Evolutionary conservation across 2,797 vertebrate genomes (phyloP).

Genomic region (Halcyon chelicuti): DNA sequence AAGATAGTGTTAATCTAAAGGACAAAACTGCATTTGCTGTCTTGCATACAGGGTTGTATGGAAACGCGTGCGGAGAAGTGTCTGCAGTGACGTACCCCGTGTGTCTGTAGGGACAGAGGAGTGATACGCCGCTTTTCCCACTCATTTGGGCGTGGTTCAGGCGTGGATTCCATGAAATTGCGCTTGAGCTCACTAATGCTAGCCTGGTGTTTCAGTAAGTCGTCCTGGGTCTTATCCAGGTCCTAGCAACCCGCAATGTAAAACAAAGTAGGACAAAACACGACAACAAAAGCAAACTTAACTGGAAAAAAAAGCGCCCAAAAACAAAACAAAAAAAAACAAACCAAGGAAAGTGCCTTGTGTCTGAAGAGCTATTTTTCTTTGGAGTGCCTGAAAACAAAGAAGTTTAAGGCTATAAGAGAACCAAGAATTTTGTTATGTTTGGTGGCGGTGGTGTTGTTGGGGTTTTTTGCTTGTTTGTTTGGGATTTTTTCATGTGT

Average conservation of each 20-base stretch:
- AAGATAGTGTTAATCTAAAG: neutral
- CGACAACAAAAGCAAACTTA: conserved; percentile 77
- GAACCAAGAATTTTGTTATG: neutral
- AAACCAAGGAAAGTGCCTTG: conserved; percentile 82
- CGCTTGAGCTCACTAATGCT: conserved; percentile 99
- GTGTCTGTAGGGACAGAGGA: conserved; percentile 88
- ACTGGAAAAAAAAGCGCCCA: neutral
- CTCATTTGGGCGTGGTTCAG: conserved; percentile 94
- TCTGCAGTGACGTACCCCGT: conserved; percentile 91
- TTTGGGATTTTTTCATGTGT: no score
- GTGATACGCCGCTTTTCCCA: conserved; percentile 98
- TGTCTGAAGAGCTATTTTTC: conserved; percentile 63
- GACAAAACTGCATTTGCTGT: conserved; percentile 4
- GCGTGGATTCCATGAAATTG: conserved; percentile 99
- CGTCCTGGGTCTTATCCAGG: conserved; percentile 98
- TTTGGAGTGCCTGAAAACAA: neutral
- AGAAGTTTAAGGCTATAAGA: neutral
- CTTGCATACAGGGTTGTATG: neutral
- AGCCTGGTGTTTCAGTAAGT: conserved; percentile 99
- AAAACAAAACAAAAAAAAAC: conserved; percentile 4
- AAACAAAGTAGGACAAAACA: conserved; percentile 75
- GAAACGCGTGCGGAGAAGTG: conserved; percentile 54
- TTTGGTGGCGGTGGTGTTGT: neutral
- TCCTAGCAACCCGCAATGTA: conserved; percentile 86
- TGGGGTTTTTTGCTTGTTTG: neutral